Base-by-base conservation (phyloP, 2,888 invertebrate species). In the Hypselothyrea guttata region DNA sequence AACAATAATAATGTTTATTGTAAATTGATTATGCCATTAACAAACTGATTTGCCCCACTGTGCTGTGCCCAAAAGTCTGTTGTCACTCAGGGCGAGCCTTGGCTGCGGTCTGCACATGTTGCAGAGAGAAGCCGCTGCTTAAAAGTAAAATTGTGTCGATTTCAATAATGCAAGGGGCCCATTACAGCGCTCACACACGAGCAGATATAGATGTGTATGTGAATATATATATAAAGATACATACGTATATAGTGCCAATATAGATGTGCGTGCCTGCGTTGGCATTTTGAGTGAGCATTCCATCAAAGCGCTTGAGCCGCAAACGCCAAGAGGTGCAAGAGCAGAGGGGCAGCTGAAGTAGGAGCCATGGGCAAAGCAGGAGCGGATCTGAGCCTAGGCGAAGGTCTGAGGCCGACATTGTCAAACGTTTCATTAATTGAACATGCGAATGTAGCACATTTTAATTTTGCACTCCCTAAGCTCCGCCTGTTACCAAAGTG, bases 381-480 rank as follows among this genome's bases (percentile, higher is more conserved):
- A 28, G 28, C 28, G 38, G 44, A 4, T 22, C 16, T 16, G 27
- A 30, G 35, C 40, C 4, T 30, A 7, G 40, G n/a, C 42, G 49
- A 53, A 45, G 55, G 55, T 46, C 40, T 51, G 57, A 57, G 52
- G 65, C 57, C 59, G 44, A 61, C 74, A 79, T 81, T 81, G 81
- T 83, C 81, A 79, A 79, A 78, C 83, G 75, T 70, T 84, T 77
- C 72, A 86, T 86, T 86, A 86, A 86, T 86, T 86, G 86, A 87
- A 84, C 86, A 86, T 84, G 86, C 85, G 85, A 86, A 75, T 78
- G 79, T 71, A 53, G 73, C 83, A 82, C 75, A 78, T 75, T 79
- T 79, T 82, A 68, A 78, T 82, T 83, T 79, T 47, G 69, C 83
- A 71, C 73, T n/a, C n/a, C n/a, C n/a, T n/a, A n/a, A n/a, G n/a